These are phyloP conservation scores for Rotaria magnacalcarata DNA, from an alignment of 2,888 invertebrate genomes.

Conservation along the genomic window DNA sequence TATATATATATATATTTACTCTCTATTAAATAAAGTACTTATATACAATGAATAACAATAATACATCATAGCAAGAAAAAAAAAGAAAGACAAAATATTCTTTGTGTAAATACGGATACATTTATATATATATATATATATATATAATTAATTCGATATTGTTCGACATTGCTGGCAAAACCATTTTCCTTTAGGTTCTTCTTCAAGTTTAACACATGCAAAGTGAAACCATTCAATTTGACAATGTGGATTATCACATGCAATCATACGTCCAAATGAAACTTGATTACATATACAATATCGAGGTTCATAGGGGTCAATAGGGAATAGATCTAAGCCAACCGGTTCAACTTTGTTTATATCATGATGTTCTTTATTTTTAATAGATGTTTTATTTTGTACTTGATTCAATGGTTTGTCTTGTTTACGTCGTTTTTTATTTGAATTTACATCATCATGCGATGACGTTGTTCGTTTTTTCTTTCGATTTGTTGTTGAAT, in stretches of 20 bases:
- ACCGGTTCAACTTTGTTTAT: slow-evolving; percentile 56
- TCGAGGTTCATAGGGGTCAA: slow-evolving; percentile 92
- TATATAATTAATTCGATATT: not conserved
- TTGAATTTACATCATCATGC: slow-evolving; percentile 2
- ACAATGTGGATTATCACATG: slow-evolving; percentile 74
- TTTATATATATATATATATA: not conserved
- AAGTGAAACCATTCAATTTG: slow-evolving; percentile 64
- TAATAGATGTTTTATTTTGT: slow-evolving; percentile 7
- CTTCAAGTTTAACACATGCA: slow-evolving; percentile 60
- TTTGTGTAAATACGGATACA: not conserved
- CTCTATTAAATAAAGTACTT: slow-evolving; percentile 1
- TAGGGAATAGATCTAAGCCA: slow-evolving; percentile 67
- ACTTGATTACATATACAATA: slow-evolving; percentile 91
- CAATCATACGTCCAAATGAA: slow-evolving; percentile 94
- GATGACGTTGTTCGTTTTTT: slow-evolving; percentile 47
- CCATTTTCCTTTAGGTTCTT: slow-evolving; percentile 62
- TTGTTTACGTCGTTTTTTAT: not conserved
- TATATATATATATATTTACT: not conserved
- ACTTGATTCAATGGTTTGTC: not conserved
- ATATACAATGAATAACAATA: slow-evolving; percentile 8
- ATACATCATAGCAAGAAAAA: not conserved
- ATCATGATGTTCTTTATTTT: slow-evolving; percentile 28
- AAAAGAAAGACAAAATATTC: not conserved
- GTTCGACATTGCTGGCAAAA: slow-evolving; percentile 59
- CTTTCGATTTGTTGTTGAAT: slow-evolving; percentile 49